Base-by-base conservation (phyloP, 2,888 invertebrate genomes). In the Rhingia campestris region DNA sequence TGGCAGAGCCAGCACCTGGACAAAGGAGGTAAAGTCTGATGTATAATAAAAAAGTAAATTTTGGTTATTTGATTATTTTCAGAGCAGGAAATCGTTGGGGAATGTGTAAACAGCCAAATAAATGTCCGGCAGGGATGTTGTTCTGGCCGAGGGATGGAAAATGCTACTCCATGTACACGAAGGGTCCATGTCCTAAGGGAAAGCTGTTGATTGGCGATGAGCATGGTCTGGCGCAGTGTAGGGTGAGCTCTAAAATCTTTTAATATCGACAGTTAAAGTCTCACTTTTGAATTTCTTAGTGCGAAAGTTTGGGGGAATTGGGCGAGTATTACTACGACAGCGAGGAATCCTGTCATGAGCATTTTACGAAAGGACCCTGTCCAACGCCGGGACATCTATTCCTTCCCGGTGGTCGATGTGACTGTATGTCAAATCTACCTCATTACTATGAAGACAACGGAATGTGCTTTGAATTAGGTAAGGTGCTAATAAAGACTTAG, bases 291-390 rank as follows among this genome's bases (percentile, higher is more conserved):
- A 14, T 49, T 4, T 90, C 90, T 14, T 89, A 94, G 92, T 95
- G 95, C 86, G 90, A 92, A 2, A 87, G 91, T 0, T 90, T 90
- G 14, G 94, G 93, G 12, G 93, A 93, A 63, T 90, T 93, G 80
- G 91, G 90, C 30, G 88, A 91, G 30, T 94, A 94, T 88, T 94
- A 93, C 88, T 95, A 94, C 93, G 88, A 92, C 0, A 91, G 91
- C 1, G 93, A 93, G 56, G 93, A 94, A n/a, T 94, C 95, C 1
- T 97, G 97, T 89, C 95, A 96, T 89, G 95, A 96, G 86, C 96
- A 96, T 89, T 96, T 95, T 90, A 95, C 96, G 0, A 93, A 93
- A 86, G 97, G 97, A 0, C 97, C 97, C 0, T 97, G 97, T 88
- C 93, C 94, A 73, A 94, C 94, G 86, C 93, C 92, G 6, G 97